Base-by-base conservation (phyloP, 2,888 invertebrate genomes). In the Endomychus coccineus region DNA sequence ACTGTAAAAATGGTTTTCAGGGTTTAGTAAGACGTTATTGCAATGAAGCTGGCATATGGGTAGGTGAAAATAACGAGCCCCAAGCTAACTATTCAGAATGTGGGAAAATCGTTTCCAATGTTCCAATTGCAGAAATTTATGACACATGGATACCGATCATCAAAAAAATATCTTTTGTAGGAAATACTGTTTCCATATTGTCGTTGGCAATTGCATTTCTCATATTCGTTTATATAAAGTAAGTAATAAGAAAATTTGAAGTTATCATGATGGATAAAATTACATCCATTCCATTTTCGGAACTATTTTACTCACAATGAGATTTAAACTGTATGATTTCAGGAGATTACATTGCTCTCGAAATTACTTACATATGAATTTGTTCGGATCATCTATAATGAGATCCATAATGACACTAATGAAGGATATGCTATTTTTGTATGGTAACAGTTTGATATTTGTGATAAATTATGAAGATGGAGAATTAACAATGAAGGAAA, bases 301-400 rank as follows among this genome's bases (percentile, higher is more conserved):
- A 23, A 3, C 10, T 30, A 22, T 16, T 23, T 12, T 12, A 28
- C 33, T 7, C 7, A 7, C 11, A 25, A 17, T 12, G 27, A 19
- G 31, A 27, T 25, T n/a, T 17, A 39, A 19, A 13, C 23, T 10
- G 30, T 44, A 39, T 32, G 16, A 5, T 58, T 58, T 23, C 56
- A 80, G 80, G 54, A 73, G 74, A 49, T 61, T 81, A 15, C 69
- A 75, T 46, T 80, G 79, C 55, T 74, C 78, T 1, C 63, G 80
- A 41, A 81, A 80, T 61, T 71, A 72, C 29, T 66, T 81, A 2
- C 80, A 80, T 55, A 70, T 78, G 61, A 75, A 81, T 54, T 64
- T 81, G 34, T 80, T 80, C 59, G 58, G 71, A 1, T 79, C 79
- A 1, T 80, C 78, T 59, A 74, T 78, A 32, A 62, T 79, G 54